These are phyloP conservation scores for Tipula lateralis DNA, from an alignment of 2,888 invertebrate genomes.

Conservation along the genomic window DNA sequence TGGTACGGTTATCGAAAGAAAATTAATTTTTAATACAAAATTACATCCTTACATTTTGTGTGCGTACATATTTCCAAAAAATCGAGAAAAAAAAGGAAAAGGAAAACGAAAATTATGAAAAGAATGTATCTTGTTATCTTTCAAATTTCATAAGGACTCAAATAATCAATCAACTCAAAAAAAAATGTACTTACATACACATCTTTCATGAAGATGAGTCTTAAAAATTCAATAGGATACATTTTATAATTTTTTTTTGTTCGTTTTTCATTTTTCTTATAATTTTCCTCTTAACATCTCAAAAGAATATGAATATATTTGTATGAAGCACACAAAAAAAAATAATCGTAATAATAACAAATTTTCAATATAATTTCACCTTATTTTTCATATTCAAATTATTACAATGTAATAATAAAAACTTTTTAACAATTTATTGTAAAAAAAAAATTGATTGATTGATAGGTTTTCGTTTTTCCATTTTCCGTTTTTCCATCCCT, in stretches of 20 bases:
- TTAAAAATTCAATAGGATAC: background rate
- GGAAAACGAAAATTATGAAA: background rate
- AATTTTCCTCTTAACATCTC: background rate
- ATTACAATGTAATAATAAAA: conserved; percentile 7
- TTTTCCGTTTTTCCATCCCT: background rate
- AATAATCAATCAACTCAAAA: background rate
- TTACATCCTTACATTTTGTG: background rate
- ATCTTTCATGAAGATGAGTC: background rate
- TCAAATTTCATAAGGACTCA: background rate
- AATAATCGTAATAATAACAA: background rate
- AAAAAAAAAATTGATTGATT: background rate
- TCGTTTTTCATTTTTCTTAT: background rate
- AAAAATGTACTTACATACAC: background rate
- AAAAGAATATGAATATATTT: background rate
- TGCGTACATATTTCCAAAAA: background rate
- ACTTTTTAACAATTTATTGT: conserved; percentile 19
- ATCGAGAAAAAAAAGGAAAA: background rate
- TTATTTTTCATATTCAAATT: conserved; percentile 6
- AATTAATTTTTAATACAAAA: background rate
- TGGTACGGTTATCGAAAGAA: background rate
- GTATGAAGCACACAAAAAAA: background rate
- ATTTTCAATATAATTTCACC: conserved; percentile 19
- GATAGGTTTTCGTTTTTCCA: background rate
- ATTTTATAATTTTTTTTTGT: background rate
- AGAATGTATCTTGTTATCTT: background rate